phyloP scores from a whole-genome alignment of 2,113 vertebrate genomes.

The Pseudorhombus dupliciocellatus region DNA sequence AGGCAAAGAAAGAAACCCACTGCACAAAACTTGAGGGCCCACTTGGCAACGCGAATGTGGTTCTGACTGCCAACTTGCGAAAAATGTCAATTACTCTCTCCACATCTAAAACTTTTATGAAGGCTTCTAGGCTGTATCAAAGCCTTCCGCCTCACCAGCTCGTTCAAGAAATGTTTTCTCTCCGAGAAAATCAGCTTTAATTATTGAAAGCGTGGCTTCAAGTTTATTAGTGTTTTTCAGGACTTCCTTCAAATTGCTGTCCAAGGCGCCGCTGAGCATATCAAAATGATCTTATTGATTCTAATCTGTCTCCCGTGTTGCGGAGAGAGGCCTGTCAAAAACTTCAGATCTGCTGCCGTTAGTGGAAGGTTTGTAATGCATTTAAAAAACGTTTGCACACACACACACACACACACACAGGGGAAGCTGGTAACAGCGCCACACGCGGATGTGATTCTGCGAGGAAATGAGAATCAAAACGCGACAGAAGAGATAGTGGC shows the following conservation, averaged over 20 bases:
- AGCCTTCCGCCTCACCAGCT: conserved; percentile 69
- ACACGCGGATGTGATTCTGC: conserved; percentile 22
- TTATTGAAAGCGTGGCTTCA: conserved; percentile 72
- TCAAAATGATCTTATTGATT: conserved; percentile 66
- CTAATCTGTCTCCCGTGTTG: conserved; percentile 40
- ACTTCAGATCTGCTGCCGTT: conserved; percentile 30
- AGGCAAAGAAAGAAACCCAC: conserved; percentile 49
- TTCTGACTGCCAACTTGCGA: conserved; percentile 74
- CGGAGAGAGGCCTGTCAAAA: conserved; percentile 36
- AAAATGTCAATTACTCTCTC: conserved; percentile 78
- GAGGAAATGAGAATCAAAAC: conserved; percentile 25
- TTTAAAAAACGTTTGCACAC: conserved; percentile 43
- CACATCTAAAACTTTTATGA: conserved; percentile 80
- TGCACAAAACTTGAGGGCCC: conserved; percentile 62
- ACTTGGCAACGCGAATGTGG: conserved; percentile 66
- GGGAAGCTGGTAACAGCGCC: conserved; percentile 12
- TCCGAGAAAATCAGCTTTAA: conserved; percentile 72
- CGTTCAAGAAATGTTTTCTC: conserved; percentile 69
- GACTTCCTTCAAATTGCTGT: conserved; percentile 68
- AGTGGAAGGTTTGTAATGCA: conserved; percentile 30
- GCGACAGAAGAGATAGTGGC: not conserved
- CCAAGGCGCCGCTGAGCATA: conserved; percentile 58
- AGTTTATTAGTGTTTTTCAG: conserved; percentile 72
- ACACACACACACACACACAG: not conserved
- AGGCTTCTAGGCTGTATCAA: conserved; percentile 76